Evolutionary conservation across 2,888 invertebrate genomes (phyloP).

Genomic region (Agonopterix alstromeriana): DNA sequence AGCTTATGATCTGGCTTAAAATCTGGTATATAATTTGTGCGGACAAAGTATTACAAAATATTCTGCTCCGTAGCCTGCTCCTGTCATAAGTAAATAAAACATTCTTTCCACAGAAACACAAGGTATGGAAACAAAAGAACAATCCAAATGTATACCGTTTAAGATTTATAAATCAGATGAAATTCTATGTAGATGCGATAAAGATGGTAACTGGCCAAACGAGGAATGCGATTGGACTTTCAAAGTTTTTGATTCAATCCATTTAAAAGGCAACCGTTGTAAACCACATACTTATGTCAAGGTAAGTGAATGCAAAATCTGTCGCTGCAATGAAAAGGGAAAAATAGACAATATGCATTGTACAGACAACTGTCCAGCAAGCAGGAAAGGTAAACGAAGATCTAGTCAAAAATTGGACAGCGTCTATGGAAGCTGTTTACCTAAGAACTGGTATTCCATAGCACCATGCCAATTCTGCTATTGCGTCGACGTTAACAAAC

Average conservation of each 20-base stretch:
- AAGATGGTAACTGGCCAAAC: constrained; percentile 43
- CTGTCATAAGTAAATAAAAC: too few species aligned
- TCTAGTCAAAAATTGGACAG: constrained; percentile 6
- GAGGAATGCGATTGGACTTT: constrained; percentile 20
- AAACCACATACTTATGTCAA: constrained; percentile 32
- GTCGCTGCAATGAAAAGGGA: constrained; percentile 39
- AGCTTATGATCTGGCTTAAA: too few species aligned
- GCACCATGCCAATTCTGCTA: constrained; percentile 54
- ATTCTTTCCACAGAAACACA: neutral
- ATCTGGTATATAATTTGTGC: too few species aligned
- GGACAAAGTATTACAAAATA: too few species aligned
- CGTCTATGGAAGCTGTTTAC: constrained; percentile 34
- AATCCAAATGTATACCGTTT: constrained; percentile 27
- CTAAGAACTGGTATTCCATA: constrained; percentile 47
- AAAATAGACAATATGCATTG: constrained; percentile 33
- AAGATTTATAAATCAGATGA: constrained; percentile 19
- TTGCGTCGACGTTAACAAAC: constrained; percentile 41
- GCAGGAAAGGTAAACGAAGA: constrained; percentile 10
- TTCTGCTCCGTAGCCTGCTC: too few species aligned
- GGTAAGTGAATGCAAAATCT: constrained; percentile 44
- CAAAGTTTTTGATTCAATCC: neutral
- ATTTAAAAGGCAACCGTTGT: constrained; percentile 20
- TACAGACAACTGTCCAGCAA: constrained; percentile 38
- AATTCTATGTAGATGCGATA: constrained; percentile 39
- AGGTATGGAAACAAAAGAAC: constrained; percentile 19